These are phyloP conservation scores for Chrysopa pallens DNA, from an alignment of 1,140 invertebrate species.

Conservation along the genomic window DNA sequence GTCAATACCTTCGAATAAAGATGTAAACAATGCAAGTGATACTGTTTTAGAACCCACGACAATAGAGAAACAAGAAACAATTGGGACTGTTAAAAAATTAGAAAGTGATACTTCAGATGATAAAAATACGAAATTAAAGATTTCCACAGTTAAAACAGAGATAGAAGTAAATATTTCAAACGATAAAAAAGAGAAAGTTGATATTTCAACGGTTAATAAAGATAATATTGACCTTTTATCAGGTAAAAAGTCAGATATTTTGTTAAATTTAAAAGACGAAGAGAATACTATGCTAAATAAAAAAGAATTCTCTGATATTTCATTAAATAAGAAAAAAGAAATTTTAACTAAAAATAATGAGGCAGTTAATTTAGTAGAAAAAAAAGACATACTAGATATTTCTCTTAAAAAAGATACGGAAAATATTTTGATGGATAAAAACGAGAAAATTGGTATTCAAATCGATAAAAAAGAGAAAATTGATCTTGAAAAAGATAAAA, in stretches of 20 bases:
- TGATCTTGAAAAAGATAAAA: too few species aligned
- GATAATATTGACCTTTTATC: constrained; percentile 6
- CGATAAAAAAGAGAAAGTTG: constrained; percentile 4
- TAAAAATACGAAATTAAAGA: constrained; percentile 5
- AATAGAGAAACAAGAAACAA: too few species aligned
- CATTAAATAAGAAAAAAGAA: constrained; percentile 1
- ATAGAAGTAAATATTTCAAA: constrained; percentile 8
- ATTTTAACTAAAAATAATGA: too few species aligned
- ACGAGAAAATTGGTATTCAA: neutral
- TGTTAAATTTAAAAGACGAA: constrained; percentile 1
- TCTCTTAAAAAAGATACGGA: neutral
- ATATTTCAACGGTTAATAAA: constrained; percentile 2
- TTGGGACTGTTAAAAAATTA: too few species aligned
- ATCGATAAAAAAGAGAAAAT: too few species aligned
- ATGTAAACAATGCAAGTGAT: too few species aligned
- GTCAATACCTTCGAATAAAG: too few species aligned
- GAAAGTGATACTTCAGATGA: too few species aligned
- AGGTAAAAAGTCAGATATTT: constrained; percentile 3
- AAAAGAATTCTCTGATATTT: neutral
- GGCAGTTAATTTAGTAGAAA: too few species aligned
- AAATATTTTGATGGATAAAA: neutral
- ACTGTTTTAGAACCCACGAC: too few species aligned
- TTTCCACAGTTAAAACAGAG: constrained; percentile 13
- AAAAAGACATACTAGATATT: constrained; percentile 2
- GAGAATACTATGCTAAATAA: neutral